A percentile compares a stretch with the other conserved stretches of the same genome.
These are phyloP conservation scores for Drosophila neutralis DNA, from an alignment of 2,888 invertebrate genomes.

Conservation along the genomic window DNA sequence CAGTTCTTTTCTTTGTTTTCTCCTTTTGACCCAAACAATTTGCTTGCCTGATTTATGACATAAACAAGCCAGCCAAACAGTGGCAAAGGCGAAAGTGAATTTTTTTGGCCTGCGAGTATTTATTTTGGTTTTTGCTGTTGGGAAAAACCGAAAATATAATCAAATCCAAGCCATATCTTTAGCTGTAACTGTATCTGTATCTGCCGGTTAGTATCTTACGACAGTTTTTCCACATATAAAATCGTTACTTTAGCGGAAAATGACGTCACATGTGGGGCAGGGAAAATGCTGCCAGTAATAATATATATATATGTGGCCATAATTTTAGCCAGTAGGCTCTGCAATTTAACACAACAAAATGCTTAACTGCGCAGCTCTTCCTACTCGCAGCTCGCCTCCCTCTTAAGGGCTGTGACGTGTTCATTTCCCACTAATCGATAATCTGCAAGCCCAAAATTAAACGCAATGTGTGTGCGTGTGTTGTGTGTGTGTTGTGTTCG, in stretches of 20 bases:
- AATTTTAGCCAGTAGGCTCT: slow-evolving; percentile 42
- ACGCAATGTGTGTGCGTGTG: neutral
- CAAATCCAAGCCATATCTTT: neutral
- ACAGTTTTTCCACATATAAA: neutral
- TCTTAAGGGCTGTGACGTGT: slow-evolving; percentile 59
- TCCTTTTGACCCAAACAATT: slow-evolving; percentile 27
- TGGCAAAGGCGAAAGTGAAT: slow-evolving; percentile 32
- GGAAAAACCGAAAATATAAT: slow-evolving; percentile 8
- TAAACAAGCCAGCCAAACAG: slow-evolving; percentile 33
- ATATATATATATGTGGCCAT: neutral
- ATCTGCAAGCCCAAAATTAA: slow-evolving; percentile 42
- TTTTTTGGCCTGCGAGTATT: neutral
- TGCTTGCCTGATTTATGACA: slow-evolving; percentile 48
- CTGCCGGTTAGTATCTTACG: neutral
- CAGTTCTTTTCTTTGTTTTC: slow-evolving; percentile 10
- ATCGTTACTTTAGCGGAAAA: slow-evolving; percentile 15
- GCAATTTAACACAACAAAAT: slow-evolving; percentile 22
- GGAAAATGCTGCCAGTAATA: neutral
- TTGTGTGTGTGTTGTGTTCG: neutral
- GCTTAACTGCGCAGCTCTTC: slow-evolving; percentile 49
- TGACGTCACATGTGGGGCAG: slow-evolving; percentile 60
- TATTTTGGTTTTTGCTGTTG: neutral
- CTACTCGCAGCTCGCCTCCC: neutral
- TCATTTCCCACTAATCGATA: slow-evolving; percentile 49
- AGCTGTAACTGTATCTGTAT: neutral